Conservation (phyloP, 2,888 invertebrate genomes). For the Euzetes globulus region DNA sequence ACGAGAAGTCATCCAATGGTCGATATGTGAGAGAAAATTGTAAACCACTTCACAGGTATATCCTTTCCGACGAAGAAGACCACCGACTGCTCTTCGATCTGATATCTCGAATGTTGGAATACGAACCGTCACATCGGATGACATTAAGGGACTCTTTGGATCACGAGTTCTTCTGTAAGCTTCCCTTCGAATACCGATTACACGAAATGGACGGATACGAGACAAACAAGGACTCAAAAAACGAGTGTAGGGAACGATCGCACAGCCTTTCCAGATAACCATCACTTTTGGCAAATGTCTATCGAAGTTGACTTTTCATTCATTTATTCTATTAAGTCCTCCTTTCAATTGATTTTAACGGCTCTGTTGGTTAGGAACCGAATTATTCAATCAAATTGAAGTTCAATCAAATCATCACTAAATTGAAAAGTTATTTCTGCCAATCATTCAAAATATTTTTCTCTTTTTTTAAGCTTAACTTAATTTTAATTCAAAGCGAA, state of each 20-base stretch:
- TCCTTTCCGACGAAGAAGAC: slow-evolving; percentile 72
- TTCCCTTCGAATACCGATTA: slow-evolving; percentile 52
- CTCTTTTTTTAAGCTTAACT: neutral
- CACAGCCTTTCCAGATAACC: slow-evolving; percentile 22
- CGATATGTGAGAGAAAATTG: slow-evolving; percentile 97
- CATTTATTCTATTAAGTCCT: neutral
- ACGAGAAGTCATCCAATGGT: slow-evolving; percentile 89
- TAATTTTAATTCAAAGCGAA: neutral
- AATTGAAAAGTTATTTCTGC: too few species aligned
- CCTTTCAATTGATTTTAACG: neutral
- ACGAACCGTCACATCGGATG: slow-evolving; percentile 85
- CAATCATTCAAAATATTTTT: neutral
- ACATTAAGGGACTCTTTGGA: slow-evolving; percentile 75
- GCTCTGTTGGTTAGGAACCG: neutral
- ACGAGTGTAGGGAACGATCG: neutral
- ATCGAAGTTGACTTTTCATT: neutral
- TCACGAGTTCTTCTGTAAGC: slow-evolving; percentile 86
- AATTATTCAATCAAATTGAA: neutral
- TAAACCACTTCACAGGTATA: slow-evolving; percentile 85
- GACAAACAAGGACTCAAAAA: neutral
- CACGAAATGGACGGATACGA: slow-evolving; percentile 21
- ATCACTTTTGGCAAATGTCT: neutral
- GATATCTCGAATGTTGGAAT: slow-evolving; percentile 90
- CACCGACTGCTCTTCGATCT: slow-evolving; percentile 89
- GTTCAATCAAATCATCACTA: too few species aligned